A percentile compares a stretch with the other conserved stretches of the same genome.
phyloP scores from a whole-genome alignment of 2,797 vertebrate genomes.

The Gallinago stenura region DNA sequence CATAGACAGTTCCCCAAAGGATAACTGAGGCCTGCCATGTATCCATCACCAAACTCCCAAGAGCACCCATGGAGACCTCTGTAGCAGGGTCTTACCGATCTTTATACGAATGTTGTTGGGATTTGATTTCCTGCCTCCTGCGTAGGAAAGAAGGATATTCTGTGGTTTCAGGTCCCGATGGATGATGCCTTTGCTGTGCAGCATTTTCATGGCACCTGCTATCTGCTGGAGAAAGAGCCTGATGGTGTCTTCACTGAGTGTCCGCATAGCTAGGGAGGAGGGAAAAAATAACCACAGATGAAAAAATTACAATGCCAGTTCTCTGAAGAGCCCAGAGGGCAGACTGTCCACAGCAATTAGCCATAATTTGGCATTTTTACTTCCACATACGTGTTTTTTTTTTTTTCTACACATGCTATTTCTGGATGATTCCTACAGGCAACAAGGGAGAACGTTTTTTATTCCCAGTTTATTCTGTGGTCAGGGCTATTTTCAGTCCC shows the following conservation, averaged over 20 bases:
- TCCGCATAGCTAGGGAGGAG: conserved; percentile 87
- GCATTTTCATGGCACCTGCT: conserved; percentile 91
- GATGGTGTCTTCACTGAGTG: conserved; percentile 96
- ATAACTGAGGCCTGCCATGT: not conserved
- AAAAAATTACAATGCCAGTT: not conserved
- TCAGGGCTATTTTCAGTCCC: not conserved
- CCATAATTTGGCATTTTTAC: not conserved
- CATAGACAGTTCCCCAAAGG: not conserved
- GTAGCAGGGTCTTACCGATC: conserved; percentile 82
- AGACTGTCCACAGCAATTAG: not conserved
- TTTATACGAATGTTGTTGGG: conserved; percentile 92
- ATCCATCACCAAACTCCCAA: not conserved
- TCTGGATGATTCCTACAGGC: not conserved
- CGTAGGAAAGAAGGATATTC: conserved; percentile 93
- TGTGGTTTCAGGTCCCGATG: conserved; percentile 97
- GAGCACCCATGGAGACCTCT: accelerated
- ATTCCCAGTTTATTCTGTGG: not conserved
- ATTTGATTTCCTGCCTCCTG: conserved; percentile 86
- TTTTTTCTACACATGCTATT: not conserved
- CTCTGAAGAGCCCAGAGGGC: conserved; percentile 13
- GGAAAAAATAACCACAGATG: not conserved
- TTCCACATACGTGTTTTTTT: not conserved
- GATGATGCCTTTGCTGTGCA: conserved; percentile 94
- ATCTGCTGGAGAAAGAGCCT: conserved; percentile 95
- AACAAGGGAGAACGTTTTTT: not conserved